These are phyloP conservation scores for Imbricaverruca yamaguchii DNA, from an alignment of 2,888 invertebrate genomes.

Conservation along the genomic window DNA sequence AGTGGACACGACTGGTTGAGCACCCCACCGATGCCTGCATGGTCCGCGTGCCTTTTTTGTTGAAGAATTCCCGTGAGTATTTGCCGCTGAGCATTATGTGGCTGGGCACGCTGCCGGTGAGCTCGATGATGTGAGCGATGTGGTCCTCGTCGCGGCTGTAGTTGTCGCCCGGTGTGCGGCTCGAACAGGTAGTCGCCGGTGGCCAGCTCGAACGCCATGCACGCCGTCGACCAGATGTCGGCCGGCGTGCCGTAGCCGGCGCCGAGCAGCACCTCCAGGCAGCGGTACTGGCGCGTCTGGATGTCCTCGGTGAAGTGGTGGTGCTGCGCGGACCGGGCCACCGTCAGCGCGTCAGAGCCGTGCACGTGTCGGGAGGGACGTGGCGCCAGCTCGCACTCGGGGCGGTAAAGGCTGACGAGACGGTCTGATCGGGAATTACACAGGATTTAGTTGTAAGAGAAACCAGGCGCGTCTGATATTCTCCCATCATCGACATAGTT, in stretches of 20 bases:
- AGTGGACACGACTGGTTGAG: no score
- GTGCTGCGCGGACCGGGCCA: slow-evolving; percentile 47
- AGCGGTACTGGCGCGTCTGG: slow-evolving; percentile 88
- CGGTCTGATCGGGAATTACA: no score
- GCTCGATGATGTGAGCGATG: slow-evolving; percentile 96
- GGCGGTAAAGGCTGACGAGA: no score
- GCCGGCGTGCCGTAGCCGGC: slow-evolving; percentile 95
- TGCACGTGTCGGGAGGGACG: no score
- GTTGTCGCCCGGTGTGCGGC: slow-evolving; percentile 87
- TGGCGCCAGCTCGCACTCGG: no score
- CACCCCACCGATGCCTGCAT: no score
- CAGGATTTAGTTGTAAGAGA: no score
- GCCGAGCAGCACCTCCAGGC: slow-evolving; percentile 86
- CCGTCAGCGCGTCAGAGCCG: not conserved
- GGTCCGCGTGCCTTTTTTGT: slow-evolving; percentile 61
- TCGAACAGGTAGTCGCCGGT: slow-evolving; percentile 99
- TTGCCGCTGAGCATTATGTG: slow-evolving; percentile 86
- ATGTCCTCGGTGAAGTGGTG: slow-evolving; percentile 99
- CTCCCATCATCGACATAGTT: no score
- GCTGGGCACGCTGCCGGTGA: slow-evolving; percentile 91
- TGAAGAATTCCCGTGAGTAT: slow-evolving; percentile 90
- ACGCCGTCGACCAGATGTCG: slow-evolving; percentile 99
- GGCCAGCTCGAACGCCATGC: slow-evolving; percentile 99
- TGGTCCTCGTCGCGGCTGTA: slow-evolving; percentile 98
- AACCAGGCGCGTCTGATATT: no score